A percentile compares a stretch with the other conserved stretches of the same genome.
These are phyloP conservation scores for Arctocebus calabarensis DNA, from an alignment of 2,797 vertebrate species.

Conservation along the genomic window DNA sequence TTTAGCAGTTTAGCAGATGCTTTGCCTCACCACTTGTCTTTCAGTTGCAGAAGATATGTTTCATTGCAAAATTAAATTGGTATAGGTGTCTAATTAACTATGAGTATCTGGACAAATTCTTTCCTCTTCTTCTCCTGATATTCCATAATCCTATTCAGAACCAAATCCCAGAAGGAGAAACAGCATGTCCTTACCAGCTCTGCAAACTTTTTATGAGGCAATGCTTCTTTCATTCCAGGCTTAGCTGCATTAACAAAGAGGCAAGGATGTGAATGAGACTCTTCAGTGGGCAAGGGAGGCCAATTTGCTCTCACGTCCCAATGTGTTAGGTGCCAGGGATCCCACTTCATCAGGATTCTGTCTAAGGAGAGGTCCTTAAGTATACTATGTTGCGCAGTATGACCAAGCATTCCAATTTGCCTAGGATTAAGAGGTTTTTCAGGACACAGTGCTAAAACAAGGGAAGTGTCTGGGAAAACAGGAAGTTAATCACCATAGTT, in stretches of 20 bases:
- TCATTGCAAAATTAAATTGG: slow-evolving; percentile 69
- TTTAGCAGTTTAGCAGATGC: slow-evolving; percentile 67
- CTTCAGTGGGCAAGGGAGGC: not conserved
- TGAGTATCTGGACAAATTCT: slow-evolving; percentile 63
- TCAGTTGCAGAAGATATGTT: slow-evolving; percentile 71
- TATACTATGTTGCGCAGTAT: not conserved
- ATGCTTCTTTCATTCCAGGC: slow-evolving; percentile 3
- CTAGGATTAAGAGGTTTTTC: not conserved
- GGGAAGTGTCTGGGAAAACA: not conserved
- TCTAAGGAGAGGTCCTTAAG: not conserved
- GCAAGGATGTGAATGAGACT: not conserved
- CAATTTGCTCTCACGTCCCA: not conserved
- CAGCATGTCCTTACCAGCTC: slow-evolving; percentile 64
- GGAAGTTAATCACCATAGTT: not conserved
- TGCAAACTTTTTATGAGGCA: slow-evolving; percentile 55
- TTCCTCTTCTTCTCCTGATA: slow-evolving; percentile 64
- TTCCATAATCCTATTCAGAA: slow-evolving; percentile 68
- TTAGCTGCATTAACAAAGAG: slow-evolving; percentile 43
- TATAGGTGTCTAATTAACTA: slow-evolving; percentile 75
- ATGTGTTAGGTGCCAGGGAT: not conserved
- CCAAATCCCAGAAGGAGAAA: slow-evolving; percentile 57
- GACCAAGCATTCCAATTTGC: not conserved
- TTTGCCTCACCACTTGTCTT: slow-evolving; percentile 69
- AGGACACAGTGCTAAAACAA: not conserved
- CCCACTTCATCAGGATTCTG: not conserved